These are phyloP conservation scores for Alfaro cultratus DNA, from an alignment of 2,797 vertebrate species.

Conservation along the genomic window DNA sequence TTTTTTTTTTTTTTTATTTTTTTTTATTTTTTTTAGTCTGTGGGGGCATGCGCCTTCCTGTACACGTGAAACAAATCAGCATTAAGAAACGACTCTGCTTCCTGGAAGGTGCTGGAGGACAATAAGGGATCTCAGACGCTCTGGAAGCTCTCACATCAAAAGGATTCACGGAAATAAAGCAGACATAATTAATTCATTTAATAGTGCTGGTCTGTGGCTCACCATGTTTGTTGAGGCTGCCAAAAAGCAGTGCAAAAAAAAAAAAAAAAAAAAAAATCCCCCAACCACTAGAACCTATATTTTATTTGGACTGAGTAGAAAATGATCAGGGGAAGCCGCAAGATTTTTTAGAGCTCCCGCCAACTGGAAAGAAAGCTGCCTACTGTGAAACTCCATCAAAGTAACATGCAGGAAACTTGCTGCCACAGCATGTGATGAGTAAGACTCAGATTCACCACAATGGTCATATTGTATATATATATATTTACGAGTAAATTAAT, in stretches of 20 bases:
- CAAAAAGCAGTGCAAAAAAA: slow-evolving; percentile 52
- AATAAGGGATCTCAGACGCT: neutral
- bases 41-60: slow-evolving; percentile 18
- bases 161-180: slow-evolving; percentile 20
- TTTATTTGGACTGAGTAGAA: slow-evolving; percentile 51
- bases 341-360: slow-evolving; percentile 24
- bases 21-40: slow-evolving; percentile 23
- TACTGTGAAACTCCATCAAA: slow-evolving; percentile 11
- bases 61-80: slow-evolving; percentile 7
- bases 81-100: slow-evolving; percentile 3
- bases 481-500: slow-evolving; percentile 11
- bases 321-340: slow-evolving; percentile 42
- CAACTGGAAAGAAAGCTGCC: slow-evolving; percentile 43
- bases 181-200: slow-evolving; percentile 40
- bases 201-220: slow-evolving; percentile 39
- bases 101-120: slow-evolving; percentile 4
- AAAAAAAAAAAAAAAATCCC: slow-evolving; percentile 13
- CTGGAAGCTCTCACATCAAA: slow-evolving; percentile 19
- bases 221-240: slow-evolving; percentile 12
- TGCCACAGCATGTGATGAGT: slow-evolving; percentile 5
- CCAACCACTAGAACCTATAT: slow-evolving; percentile 44
- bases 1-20: no score
- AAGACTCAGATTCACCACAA: slow-evolving; percentile 9
- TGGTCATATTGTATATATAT: slow-evolving; percentile 1
- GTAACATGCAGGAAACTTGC: slow-evolving; percentile 24